Evolutionary conservation across 1,140 invertebrate genomes (phyloP).

Genomic region (Antheraea mylitta): DNA sequence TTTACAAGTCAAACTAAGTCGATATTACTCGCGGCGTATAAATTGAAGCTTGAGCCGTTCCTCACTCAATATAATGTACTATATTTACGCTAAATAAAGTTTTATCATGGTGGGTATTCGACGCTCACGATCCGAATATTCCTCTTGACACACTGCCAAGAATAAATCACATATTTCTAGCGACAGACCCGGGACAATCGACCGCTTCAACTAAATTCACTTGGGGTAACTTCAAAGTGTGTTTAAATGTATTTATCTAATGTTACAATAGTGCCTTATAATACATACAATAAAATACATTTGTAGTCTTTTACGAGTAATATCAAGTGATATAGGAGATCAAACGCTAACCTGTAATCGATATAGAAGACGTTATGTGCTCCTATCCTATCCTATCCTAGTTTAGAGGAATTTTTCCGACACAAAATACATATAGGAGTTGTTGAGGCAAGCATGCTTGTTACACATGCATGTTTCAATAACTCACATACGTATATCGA

Average conservation of each 20-base stretch:
- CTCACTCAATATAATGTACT: conserved; percentile 48
- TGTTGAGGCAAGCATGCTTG: too few relatives aligned
- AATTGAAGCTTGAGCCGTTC: conserved; percentile 5
- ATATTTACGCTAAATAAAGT: conserved; percentile 57
- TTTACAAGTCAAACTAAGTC: not conserved
- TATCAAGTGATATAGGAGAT: too few relatives aligned
- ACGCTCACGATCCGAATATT: conserved; percentile 61
- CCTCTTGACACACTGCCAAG: conserved; percentile 66
- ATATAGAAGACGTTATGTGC: not conserved
- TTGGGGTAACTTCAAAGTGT: not conserved
- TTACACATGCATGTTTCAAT: too few relatives aligned
- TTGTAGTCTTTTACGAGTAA: too few relatives aligned
- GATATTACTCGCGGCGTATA: conserved; percentile 6
- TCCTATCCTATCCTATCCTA: not conserved
- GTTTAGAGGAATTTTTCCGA: too few relatives aligned
- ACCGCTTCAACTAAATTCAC: not conserved
- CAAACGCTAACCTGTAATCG: too few relatives aligned
- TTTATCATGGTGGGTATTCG: conserved; percentile 65
- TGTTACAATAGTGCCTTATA: not conserved
- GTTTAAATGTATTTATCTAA: not conserved
- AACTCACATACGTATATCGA: too few relatives aligned
- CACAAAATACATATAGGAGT: too few relatives aligned
- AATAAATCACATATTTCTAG: conserved; percentile 66
- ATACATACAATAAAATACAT: too few relatives aligned
- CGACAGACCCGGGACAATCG: not conserved